Conservation (phyloP, 2,888 invertebrate species). For the Drosophila helvetica region DNA sequence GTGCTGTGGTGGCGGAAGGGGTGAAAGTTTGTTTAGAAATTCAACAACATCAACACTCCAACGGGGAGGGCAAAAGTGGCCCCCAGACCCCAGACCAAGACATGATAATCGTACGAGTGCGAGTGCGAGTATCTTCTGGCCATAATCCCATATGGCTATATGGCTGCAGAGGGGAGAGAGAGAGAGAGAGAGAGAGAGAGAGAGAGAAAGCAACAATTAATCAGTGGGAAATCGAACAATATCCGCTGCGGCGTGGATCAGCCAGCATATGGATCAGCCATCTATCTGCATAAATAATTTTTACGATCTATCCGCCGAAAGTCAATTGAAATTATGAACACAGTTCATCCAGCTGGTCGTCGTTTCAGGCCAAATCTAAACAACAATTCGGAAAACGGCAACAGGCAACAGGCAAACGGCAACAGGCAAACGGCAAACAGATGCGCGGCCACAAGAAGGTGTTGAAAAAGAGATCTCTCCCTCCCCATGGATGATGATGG, state of each 20-base stretch:
- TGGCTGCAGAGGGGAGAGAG: not conserved
- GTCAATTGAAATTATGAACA: conserved; percentile 70
- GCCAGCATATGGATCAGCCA: conserved; percentile 6
- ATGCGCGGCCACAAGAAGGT: conserved; percentile 69
- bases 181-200: too few relatives aligned
- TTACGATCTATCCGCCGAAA: conserved; percentile 42
- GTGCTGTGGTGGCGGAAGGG: conserved; percentile 18
- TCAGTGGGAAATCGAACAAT: conserved; percentile 63
- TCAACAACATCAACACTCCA: conserved; percentile 67
- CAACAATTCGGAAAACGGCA: conserved; percentile 56
- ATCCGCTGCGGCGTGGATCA: conserved; percentile 39
- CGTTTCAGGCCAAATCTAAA: conserved; percentile 48
- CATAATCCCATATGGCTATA: conserved; percentile 35
- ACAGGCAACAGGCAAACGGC: conserved; percentile 21
- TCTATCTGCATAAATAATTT: conserved; percentile 41
- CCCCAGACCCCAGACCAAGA: conserved; percentile 39
- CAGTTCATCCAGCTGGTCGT: conserved; percentile 38
- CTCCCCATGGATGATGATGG: conserved; percentile 1
- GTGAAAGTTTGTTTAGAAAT: conserved; percentile 66
- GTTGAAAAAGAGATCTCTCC: conserved; percentile 62
- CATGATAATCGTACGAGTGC: conserved; percentile 51
- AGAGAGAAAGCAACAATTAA: conserved; percentile 50
- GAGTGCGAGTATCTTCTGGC: too few relatives aligned
- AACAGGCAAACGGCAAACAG: conserved; percentile 58
- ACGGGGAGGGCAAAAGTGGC: conserved; percentile 32